Conservation (phyloP, 2,888 invertebrate genomes). For the Cenopis cana region DNA sequence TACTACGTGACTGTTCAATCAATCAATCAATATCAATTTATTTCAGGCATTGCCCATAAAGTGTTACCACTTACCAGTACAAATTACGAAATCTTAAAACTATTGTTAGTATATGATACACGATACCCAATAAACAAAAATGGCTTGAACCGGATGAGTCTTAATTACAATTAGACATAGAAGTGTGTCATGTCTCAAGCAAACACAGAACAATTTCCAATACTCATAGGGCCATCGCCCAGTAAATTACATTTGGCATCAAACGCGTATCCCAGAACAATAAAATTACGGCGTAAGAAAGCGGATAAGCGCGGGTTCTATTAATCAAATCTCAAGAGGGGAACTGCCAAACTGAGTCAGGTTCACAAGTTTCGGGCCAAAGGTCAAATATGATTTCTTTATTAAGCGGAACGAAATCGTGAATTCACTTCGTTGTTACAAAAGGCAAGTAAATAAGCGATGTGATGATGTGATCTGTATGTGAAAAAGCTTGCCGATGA, state of each 20-base stretch:
- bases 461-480: no score
- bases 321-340: conserved; percentile 41
- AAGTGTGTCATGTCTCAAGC: background rate
- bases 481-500: no score
- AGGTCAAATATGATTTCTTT: conserved; percentile 41
- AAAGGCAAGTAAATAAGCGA: no score
- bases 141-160: no score
- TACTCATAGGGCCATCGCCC: conserved; percentile 18
- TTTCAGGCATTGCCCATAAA: no score
- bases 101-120: no score
- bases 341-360: conserved; percentile 41
- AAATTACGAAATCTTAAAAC: no score
- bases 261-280: conserved; percentile 39
- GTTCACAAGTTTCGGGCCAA: conserved; percentile 32
- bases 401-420: conserved; percentile 10
- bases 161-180: no score
- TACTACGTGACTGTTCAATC: no score
- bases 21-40: no score
- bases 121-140: no score
- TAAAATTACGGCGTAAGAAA: conserved; percentile 40
- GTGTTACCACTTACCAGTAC: no score
- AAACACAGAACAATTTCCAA: background rate
- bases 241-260: conserved; percentile 35
- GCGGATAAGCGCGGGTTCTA: conserved; percentile 41
- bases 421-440: background rate